A percentile compares a stretch with the other conserved stretches of the same genome.
Conservation (phyloP, 2,888 invertebrate species). For the Leptopilina syphax region DNA sequence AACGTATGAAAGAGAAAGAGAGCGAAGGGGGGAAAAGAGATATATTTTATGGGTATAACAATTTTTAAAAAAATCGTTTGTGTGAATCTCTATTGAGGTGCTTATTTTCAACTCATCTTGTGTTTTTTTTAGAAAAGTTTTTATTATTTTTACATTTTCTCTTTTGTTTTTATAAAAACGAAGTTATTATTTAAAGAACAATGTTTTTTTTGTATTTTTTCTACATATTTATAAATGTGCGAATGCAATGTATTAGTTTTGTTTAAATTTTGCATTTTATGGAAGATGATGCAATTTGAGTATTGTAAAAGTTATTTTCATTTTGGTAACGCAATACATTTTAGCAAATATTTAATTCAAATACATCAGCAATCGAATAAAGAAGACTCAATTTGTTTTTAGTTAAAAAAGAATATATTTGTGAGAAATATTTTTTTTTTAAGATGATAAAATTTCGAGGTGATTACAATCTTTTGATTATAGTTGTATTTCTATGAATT, state of each 20-base stretch:
- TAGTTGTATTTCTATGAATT: too few relatives aligned
- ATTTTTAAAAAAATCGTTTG: neutral
- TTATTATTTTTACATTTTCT: slow-evolving; percentile 15
- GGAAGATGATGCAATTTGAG: neutral
- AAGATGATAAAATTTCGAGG: too few relatives aligned
- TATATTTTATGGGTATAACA: neutral
- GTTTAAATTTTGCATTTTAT: neutral
- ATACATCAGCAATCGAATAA: too few relatives aligned
- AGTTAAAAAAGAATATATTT: too few relatives aligned
- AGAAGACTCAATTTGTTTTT: too few relatives aligned
- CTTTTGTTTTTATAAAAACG: slow-evolving; percentile 12
- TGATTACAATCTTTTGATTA: too few relatives aligned
- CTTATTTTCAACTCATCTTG: neutral
- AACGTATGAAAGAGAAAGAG: too few relatives aligned
- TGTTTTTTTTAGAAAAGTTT: neutral
- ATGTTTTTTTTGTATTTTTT: slow-evolving; percentile 26
- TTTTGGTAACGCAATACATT: too few relatives aligned
- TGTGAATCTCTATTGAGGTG: neutral
- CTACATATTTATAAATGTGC: slow-evolving; percentile 20
- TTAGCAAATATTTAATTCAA: too few relatives aligned
- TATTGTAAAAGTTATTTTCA: neutral
- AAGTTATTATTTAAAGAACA: neutral
- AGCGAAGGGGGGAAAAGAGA: neutral
- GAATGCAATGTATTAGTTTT: neutral
- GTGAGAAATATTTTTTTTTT: too few relatives aligned